phyloP scores from a whole-genome alignment of 2,113 vertebrate genomes.

The Actenoides hombroni region DNA sequence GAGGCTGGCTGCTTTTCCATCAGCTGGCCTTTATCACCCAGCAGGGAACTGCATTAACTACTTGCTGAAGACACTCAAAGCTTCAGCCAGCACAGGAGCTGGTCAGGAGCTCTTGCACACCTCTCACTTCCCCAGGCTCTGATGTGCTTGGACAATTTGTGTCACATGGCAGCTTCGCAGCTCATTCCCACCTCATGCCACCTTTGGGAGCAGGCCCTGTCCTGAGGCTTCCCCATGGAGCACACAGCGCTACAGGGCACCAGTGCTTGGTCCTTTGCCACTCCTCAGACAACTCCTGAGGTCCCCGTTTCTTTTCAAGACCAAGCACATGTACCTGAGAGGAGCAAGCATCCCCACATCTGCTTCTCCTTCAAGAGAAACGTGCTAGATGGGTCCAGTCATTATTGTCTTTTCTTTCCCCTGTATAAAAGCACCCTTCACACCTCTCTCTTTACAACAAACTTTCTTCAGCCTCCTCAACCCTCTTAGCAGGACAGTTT shows the following conservation, averaged over 20 bases:
- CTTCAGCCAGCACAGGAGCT: not conserved
- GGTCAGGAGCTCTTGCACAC: not conserved
- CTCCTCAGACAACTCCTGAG: not conserved
- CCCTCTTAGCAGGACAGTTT: not conserved
- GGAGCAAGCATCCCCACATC: not conserved
- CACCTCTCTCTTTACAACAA: not conserved
- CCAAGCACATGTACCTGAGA: not conserved
- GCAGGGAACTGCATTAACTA: not conserved
- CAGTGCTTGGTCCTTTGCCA: not conserved
- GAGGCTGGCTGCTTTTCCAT: not conserved
- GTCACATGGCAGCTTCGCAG: not conserved
- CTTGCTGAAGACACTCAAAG: not conserved
- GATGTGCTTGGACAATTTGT: not conserved
- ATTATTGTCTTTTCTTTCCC: not conserved
- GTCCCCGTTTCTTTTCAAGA: not conserved
- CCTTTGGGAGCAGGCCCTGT: accelerated
- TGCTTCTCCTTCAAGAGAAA: not conserved
- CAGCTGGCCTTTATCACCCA: not conserved
- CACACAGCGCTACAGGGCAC: not conserved
- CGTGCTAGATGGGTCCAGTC: not conserved
- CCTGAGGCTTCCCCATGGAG: accelerated
- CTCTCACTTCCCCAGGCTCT: not conserved
- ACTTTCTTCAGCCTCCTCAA: not conserved
- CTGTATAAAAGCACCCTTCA: not conserved
- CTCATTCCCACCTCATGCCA: not conserved